These are phyloP conservation scores for Dascyllus trimaculatus DNA, from an alignment of 2,113 vertebrate genomes.

Conservation along the genomic window DNA sequence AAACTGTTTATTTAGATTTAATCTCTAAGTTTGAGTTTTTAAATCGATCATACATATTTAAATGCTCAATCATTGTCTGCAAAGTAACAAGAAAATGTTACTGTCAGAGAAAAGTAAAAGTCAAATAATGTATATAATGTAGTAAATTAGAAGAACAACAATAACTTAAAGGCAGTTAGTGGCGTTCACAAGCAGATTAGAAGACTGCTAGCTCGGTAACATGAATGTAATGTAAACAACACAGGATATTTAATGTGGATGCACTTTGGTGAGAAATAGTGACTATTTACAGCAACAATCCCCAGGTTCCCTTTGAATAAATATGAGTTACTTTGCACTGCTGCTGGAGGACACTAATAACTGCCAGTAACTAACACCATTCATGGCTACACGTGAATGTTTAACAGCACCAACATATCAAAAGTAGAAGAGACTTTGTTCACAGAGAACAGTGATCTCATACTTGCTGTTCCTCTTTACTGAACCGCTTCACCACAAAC, in stretches of 20 bases:
- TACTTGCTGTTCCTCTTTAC: constrained; percentile 51
- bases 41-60: background rate
- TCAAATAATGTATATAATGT: no score
- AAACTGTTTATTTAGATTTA: no score
- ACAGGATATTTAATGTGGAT: no score
- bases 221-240: background rate
- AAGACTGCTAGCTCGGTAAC: no score
- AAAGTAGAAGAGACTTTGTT: constrained; percentile 16
- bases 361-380: no score
- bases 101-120: no score
- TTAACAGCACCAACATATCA: background rate
- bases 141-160: no score
- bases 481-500: constrained; percentile 19
- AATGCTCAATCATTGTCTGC: background rate
- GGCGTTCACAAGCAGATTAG: no score
- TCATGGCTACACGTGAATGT: background rate
- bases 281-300: background rate
- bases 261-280: no score
- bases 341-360: background rate
- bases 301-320: background rate
- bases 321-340: background rate
- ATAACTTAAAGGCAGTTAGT: no score
- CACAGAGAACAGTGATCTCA: constrained; percentile 49
- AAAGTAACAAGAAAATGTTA: no score
- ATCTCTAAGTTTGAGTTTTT: no score